Evolutionary conservation across 2,888 invertebrate species (phyloP).

Genomic region (Himalopsyche tibetana): DNA sequence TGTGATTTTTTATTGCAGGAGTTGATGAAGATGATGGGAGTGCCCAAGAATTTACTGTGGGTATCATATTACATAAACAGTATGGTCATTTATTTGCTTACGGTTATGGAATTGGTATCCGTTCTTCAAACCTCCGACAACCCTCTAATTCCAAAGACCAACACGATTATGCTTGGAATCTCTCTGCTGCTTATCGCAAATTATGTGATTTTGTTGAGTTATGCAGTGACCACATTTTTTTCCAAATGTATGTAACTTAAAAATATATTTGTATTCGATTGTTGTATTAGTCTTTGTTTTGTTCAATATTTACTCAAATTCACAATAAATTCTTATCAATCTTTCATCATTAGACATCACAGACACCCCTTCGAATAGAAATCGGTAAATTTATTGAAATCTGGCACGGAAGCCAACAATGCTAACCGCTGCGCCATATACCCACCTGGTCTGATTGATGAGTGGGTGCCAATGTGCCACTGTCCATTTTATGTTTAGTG

Average conservation of each 20-base stretch:
- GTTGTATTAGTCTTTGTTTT: too few species aligned
- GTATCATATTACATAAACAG: conserved; percentile 83
- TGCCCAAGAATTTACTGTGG: conserved; percentile 81
- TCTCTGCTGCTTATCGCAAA: conserved; percentile 80
- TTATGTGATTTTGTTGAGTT: conserved; percentile 78
- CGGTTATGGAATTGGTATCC: conserved; percentile 71
- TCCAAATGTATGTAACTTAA: conserved; percentile 75
- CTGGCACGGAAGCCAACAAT: too few species aligned
- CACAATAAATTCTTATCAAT: too few species aligned
- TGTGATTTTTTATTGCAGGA: conserved; percentile 75
- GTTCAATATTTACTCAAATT: too few species aligned
- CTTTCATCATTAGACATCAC: too few species aligned
- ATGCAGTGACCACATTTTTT: conserved; percentile 80
- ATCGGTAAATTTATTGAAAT: too few species aligned
- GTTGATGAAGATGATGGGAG: conserved; percentile 87
- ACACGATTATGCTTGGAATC: conserved; percentile 76
- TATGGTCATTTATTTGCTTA: conserved; percentile 76
- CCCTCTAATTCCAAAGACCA: conserved; percentile 76
- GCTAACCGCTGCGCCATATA: too few species aligned
- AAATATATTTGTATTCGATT: too few species aligned
- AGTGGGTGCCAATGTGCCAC: too few species aligned
- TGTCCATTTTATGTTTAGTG: too few species aligned
- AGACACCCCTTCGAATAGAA: too few species aligned
- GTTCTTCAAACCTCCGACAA: conserved; percentile 70
- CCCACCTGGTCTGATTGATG: too few species aligned